Percentiles rank a stretch among this genome's conserved stretches.
Evolutionary conservation across 30 jellyfish, hydroid and myxozoan genomes (phyloP).

Genomic region (Pelagia noctiluca): DNA sequence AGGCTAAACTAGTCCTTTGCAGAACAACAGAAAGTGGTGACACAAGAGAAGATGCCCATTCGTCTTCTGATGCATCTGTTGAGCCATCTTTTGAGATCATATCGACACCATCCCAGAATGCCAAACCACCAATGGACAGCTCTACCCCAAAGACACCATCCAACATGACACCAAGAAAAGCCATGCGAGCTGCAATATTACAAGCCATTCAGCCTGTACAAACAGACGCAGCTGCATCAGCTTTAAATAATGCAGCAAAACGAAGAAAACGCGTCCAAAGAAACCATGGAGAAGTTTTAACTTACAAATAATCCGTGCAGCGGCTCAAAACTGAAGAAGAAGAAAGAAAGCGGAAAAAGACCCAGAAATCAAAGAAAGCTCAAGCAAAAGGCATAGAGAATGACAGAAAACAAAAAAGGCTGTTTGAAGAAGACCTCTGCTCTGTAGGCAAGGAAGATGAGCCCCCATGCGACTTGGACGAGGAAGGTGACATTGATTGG

Average conservation of each 20-base stretch:
- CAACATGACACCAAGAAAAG: neutral
- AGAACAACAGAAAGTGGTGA: neutral
- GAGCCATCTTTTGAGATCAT: constrained; percentile 20
- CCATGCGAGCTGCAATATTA: constrained; percentile 45
- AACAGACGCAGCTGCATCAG: constrained; percentile 16
- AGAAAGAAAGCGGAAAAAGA: neutral
- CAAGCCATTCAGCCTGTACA: constrained; percentile 34
- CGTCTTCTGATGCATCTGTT: too few species aligned
- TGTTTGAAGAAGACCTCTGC: constrained; percentile 19
- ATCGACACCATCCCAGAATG: neutral
- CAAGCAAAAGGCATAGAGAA: neutral
- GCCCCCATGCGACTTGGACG: constrained; percentile 42
- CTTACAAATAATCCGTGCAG: constrained; percentile 4
- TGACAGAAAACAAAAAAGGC: neutral
- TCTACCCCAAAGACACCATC: neutral
- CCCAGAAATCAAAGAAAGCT: neutral
- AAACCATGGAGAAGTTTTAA: constrained; percentile 27
- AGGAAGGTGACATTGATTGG: constrained; percentile 37
- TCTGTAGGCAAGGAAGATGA: constrained; percentile 37
- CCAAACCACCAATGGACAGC: neutral
- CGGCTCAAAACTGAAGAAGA: constrained; percentile 21
- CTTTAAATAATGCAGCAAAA: constrained; percentile 14
- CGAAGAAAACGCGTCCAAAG: constrained; percentile 17
- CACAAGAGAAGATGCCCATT: constrained; percentile 13
- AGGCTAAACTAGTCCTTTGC: constrained; percentile 18